These are phyloP conservation scores for Megalops atlanticus DNA, from an alignment of 2,113 vertebrate genomes.

Conservation along the genomic window DNA sequence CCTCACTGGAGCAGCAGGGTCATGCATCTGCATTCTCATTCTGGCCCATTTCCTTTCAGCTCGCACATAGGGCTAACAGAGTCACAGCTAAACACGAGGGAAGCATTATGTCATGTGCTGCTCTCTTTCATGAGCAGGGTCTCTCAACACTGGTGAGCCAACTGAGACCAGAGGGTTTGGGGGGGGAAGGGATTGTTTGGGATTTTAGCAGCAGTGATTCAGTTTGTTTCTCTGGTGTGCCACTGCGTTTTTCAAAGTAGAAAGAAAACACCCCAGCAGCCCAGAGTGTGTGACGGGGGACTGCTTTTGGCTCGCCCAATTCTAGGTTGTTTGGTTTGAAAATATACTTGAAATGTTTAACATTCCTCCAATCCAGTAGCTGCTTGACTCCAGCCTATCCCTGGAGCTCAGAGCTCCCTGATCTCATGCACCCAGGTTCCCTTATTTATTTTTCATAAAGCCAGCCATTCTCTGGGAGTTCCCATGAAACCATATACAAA, in stretches of 20 bases:
- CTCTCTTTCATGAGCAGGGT: neutral
- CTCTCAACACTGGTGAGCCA: too few species aligned
- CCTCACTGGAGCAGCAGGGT: neutral
- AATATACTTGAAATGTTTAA: neutral
- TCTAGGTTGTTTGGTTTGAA: neutral
- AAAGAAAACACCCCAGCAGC: neutral
- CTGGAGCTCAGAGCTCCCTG: neutral
- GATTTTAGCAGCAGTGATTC: neutral
- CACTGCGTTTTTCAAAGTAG: neutral
- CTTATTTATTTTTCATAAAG: neutral
- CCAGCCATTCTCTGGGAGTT: neutral
- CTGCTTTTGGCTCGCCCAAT: neutral
- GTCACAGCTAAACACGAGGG: neutral
- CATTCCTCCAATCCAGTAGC: too few species aligned
- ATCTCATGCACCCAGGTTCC: neutral
- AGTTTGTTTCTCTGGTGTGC: neutral
- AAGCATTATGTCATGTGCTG: neutral
- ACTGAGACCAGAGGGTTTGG: neutral
- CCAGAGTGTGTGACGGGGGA: neutral
- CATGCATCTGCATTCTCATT: neutral
- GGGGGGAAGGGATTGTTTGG: too few species aligned
- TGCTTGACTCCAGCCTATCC: neutral
- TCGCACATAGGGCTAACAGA: neutral
- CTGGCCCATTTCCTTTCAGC: neutral
- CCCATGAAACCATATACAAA: neutral